Evolutionary conservation across 2,113 vertebrate species (phyloP).

Genomic region (Phrynosoma blainvillii): DNA sequence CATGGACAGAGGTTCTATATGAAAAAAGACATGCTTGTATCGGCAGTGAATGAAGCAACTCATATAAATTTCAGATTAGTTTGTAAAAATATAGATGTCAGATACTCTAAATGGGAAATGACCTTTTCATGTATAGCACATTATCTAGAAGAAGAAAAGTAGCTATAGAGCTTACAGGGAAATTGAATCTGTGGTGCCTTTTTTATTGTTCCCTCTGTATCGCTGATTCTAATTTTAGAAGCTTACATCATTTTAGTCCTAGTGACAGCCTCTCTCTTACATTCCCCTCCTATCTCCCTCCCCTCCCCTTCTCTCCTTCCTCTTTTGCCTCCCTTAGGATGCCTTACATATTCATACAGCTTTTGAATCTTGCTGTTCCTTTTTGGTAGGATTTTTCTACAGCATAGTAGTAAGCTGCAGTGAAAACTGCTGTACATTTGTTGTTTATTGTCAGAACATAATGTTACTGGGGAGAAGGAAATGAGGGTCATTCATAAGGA

Average conservation of each 20-base stretch:
- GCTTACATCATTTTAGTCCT: constrained; percentile 90
- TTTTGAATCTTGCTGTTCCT: constrained; percentile 68
- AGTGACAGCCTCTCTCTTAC: constrained; percentile 81
- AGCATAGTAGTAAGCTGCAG: constrained; percentile 42
- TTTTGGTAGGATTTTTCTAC: constrained; percentile 59
- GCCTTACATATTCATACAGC: constrained; percentile 76
- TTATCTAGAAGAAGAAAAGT: constrained; percentile 48
- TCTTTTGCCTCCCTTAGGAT: constrained; percentile 62
- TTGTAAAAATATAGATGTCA: constrained; percentile 44
- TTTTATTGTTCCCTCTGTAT: constrained; percentile 81
- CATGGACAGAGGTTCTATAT: not conserved
- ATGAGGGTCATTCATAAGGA: not conserved
- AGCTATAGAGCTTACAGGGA: constrained; percentile 45
- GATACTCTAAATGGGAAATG: constrained; percentile 44
- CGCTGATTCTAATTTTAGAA: constrained; percentile 90
- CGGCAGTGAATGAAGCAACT: constrained; percentile 44
- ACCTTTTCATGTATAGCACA: constrained; percentile 61
- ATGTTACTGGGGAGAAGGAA: constrained; percentile 46
- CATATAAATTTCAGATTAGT: constrained; percentile 10
- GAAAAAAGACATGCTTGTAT: not conserved
- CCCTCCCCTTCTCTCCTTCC: constrained; percentile 37
- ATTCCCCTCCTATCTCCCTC: constrained; percentile 58
- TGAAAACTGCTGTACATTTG: not conserved
- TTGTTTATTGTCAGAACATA: rapidly evolving
- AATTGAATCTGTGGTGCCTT: constrained; percentile 70